Conservation (phyloP, 2,113 vertebrate genomes). For the Trichomycterus rosablanca region DNA sequence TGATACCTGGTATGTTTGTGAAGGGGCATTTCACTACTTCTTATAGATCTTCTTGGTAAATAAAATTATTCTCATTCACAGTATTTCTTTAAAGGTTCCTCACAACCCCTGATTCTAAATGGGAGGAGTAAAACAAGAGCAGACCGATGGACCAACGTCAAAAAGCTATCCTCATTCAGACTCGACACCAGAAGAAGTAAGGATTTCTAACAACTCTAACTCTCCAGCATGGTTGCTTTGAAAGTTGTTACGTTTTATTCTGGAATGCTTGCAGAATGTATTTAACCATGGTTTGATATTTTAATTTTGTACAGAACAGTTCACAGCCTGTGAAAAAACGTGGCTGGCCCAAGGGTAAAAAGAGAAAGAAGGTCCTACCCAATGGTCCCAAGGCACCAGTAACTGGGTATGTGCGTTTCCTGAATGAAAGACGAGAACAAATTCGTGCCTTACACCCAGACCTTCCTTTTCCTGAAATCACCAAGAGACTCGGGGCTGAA, state of each 20-base stretch:
- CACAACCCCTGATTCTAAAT: conserved; percentile 44
- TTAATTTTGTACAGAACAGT: conserved; percentile 25
- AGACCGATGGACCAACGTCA: conserved; percentile 59
- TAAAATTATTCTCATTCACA: too few species aligned
- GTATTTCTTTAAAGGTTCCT: neutral
- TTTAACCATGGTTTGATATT: neutral
- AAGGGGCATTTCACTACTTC: too few species aligned
- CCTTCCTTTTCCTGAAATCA: conserved; percentile 94
- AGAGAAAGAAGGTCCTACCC: conserved; percentile 94
- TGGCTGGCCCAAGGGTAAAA: conserved; percentile 97
- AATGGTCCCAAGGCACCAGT: conserved; percentile 95
- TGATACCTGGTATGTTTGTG: too few species aligned
- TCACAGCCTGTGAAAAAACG: conserved; percentile 88
- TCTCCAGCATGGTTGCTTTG: too few species aligned
- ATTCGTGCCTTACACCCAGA: conserved; percentile 88
- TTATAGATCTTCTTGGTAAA: too few species aligned
- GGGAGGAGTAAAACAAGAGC: conserved; percentile 74
- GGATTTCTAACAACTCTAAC: too few species aligned
- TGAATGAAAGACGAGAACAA: conserved; percentile 89
- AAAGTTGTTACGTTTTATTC: neutral
- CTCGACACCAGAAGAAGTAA: conserved; percentile 65
- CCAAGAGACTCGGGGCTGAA: conserved; percentile 90
- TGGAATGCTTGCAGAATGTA: neutral
- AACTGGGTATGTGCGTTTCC: conserved; percentile 89
- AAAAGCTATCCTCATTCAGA: conserved; percentile 59